Evolutionary conservation across 2,113 vertebrate genomes (phyloP).

Genomic region (Climacteris rufus): DNA sequence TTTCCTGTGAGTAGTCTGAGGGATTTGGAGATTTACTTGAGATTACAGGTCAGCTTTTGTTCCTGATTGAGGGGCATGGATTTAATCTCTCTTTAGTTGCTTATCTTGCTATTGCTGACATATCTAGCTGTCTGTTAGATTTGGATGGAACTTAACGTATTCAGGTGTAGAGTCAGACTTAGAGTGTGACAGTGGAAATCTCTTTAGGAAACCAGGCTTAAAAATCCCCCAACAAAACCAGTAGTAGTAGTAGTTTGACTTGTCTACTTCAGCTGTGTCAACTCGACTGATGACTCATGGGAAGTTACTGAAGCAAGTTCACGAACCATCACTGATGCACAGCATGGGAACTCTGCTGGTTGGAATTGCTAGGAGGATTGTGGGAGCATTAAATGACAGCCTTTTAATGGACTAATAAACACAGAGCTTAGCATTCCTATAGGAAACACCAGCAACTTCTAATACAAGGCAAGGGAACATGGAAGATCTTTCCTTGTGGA

Average conservation of each 20-base stretch:
- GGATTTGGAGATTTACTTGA: not conserved
- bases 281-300: not conserved
- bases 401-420: not conserved
- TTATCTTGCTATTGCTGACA: not conserved
- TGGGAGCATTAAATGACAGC: not conserved
- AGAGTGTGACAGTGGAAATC: not conserved
- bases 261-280: not conserved
- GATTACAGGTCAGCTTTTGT: not conserved
- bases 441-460: not conserved
- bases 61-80: not conserved
- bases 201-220: not conserved
- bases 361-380: not conserved
- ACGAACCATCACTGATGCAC: not conserved
- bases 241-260: not conserved
- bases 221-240: not conserved
- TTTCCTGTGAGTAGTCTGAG: not conserved
- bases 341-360: not conserved
- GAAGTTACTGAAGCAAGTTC: constrained; percentile 13
- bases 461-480: not conserved
- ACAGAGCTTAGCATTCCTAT: not conserved
- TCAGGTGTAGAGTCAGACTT: not conserved
- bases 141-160: not conserved
- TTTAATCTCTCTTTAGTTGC: not conserved
- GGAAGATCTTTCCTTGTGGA: not conserved
- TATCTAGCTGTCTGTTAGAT: not conserved